These are phyloP conservation scores for Smutsia temminckii DNA, from an alignment of 2,797 vertebrate genomes.

Conservation along the genomic window DNA sequence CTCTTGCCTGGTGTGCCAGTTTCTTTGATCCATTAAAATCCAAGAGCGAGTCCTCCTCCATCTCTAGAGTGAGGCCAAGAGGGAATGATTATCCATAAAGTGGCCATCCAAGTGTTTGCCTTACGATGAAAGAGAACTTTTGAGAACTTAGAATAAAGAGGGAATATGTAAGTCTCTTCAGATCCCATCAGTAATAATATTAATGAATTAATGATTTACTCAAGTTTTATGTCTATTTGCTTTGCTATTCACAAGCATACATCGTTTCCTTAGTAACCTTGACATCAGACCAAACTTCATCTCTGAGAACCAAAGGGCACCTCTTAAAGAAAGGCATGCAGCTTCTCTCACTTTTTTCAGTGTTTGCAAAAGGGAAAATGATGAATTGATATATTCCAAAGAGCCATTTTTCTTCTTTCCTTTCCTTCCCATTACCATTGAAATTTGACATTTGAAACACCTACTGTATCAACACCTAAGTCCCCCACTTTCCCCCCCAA, in stretches of 20 bases:
- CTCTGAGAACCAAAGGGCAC: constrained; percentile 78
- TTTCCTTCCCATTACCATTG: constrained; percentile 69
- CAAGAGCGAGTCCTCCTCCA: constrained; percentile 61
- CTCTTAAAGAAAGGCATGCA: constrained; percentile 81
- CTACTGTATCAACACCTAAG: constrained; percentile 40
- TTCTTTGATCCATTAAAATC: constrained; percentile 80
- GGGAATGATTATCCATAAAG: constrained; percentile 73
- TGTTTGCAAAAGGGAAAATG: constrained; percentile 82
- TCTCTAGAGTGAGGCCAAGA: constrained; percentile 58
- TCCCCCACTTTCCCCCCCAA: constrained; percentile 45
- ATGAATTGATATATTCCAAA: constrained; percentile 73
- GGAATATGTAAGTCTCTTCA: constrained; percentile 74
- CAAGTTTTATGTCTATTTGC: constrained; percentile 80
- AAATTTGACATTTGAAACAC: constrained; percentile 63
- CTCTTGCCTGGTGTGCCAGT: background rate
- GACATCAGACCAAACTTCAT: constrained; percentile 70
- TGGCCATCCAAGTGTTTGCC: constrained; percentile 84
- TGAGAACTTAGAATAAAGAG: constrained; percentile 80
- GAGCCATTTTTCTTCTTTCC: constrained; percentile 70
- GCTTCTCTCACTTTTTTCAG: constrained; percentile 37
- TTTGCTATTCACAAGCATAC: constrained; percentile 69
- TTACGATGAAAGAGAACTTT: constrained; percentile 83
- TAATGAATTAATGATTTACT: constrained; percentile 87
- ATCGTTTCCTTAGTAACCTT: constrained; percentile 80
- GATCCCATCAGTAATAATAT: constrained; percentile 77